phyloP scores from a whole-genome alignment of 2,888 invertebrate species.

The Taenaris catops region DNA sequence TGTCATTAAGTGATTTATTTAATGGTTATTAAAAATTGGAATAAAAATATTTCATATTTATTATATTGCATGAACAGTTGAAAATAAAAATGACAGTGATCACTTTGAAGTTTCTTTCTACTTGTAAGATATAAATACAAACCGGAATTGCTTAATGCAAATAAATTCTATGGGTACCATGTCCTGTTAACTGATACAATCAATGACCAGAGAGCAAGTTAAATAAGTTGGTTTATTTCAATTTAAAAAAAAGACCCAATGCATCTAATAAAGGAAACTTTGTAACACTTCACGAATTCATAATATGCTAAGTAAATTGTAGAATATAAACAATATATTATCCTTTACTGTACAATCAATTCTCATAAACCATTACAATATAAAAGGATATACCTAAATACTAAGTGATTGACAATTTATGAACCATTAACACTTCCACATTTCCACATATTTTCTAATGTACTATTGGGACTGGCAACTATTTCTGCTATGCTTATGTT shows the following conservation, averaged over 20 bases:
- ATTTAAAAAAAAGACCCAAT: conserved; percentile 54
- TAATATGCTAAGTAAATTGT: conserved; percentile 34
- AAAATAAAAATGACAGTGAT: too few relatives aligned
- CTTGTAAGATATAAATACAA: too few relatives aligned
- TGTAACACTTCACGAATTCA: conserved; percentile 47
- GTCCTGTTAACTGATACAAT: too few relatives aligned
- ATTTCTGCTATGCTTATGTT: conserved; percentile 7
- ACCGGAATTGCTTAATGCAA: too few relatives aligned
- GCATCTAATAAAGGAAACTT: conserved; percentile 37
- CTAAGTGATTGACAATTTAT: conserved; percentile 47
- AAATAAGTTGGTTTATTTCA: conserved; percentile 43
- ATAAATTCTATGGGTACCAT: too few relatives aligned
- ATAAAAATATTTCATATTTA: too few relatives aligned
- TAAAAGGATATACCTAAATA: conserved; percentile 63
- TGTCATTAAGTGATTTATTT: too few relatives aligned
- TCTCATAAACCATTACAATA: conserved; percentile 41
- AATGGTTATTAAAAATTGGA: too few relatives aligned
- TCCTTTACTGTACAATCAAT: conserved; percentile 51
- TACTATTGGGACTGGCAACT: conserved; percentile 6
- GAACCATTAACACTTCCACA: conserved; percentile 40
- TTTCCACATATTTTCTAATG: conserved; percentile 19
- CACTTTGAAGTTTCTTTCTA: too few relatives aligned
- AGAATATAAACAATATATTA: conserved; percentile 29
- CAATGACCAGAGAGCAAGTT: conserved; percentile 4
- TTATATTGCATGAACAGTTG: too few relatives aligned